phyloP scores from a whole-genome alignment of 2,888 invertebrate genomes.

The Tetranychus truncatus region DNA sequence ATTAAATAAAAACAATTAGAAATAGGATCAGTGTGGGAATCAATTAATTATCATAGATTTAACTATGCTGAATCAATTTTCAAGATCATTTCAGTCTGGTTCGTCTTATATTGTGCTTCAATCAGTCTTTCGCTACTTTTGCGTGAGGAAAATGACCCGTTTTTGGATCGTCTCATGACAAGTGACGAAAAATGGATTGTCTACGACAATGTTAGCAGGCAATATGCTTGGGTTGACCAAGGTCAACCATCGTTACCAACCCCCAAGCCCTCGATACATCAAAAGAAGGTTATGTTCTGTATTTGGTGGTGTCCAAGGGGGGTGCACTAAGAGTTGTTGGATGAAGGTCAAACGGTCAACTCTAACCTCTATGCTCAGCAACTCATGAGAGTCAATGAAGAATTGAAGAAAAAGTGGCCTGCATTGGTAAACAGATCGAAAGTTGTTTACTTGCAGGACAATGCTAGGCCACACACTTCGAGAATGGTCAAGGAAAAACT shows the following conservation, averaged over 20 bases:
- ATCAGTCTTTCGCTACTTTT: not conserved
- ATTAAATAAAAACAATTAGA: no score
- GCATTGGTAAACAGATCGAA: constrained; percentile 14
- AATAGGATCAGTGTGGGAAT: no score
- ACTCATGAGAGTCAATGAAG: no score
- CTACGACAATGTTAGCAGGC: not conserved
- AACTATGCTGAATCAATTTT: no score
- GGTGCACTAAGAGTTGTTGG: constrained; percentile 20
- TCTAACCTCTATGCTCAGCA: constrained; percentile 19
- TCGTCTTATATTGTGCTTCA: not conserved
- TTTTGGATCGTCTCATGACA: not conserved
- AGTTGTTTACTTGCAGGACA: constrained; percentile 25
- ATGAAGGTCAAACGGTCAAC: constrained; percentile 21
- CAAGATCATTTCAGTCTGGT: no score
- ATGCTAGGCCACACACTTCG: constrained; percentile 24
- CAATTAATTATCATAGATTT: no score
- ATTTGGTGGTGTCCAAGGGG: constrained; percentile 24
- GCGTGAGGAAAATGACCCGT: not conserved
- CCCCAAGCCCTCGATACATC: constrained; percentile 9
- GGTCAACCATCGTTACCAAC: not conserved
- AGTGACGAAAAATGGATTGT: not conserved
- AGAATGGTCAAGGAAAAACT: constrained; percentile 23
- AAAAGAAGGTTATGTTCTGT: constrained; percentile 22
- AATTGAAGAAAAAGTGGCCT: not conserved
- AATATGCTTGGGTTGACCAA: not conserved